phyloP scores from a whole-genome alignment of 2,888 invertebrate species.

The Hypomecis atomaria region DNA sequence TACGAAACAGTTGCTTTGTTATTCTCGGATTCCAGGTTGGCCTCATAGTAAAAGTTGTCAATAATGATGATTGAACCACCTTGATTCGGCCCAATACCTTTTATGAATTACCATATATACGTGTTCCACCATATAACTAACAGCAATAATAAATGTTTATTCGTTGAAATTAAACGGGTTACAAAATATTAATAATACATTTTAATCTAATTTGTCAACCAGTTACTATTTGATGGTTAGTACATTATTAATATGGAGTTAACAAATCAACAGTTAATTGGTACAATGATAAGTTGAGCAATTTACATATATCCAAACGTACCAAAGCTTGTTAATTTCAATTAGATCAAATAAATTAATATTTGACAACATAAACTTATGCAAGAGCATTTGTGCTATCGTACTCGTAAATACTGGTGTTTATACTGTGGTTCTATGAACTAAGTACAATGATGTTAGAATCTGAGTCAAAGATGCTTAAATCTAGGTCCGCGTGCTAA shows the following conservation, averaged over 20 bases:
- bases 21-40: too few species aligned
- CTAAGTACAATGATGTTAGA: slow-evolving; percentile 1
- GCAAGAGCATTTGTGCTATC: slow-evolving; percentile 10
- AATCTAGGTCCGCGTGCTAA: not conserved
- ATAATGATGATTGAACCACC: too few species aligned
- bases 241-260: not conserved
- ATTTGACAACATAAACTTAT: slow-evolving; percentile 6
- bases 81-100: too few species aligned
- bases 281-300: slow-evolving; percentile 7
- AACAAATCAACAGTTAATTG: slow-evolving; percentile 1
- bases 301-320: slow-evolving; percentile 12
- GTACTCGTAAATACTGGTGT: slow-evolving; percentile 16
- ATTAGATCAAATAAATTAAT: slow-evolving; percentile 23
- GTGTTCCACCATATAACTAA: too few species aligned
- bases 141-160: too few species aligned
- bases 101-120: too few species aligned
- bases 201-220: too few species aligned
- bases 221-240: too few species aligned
- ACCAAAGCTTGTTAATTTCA: slow-evolving; percentile 20
- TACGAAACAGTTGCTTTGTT: too few species aligned
- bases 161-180: too few species aligned
- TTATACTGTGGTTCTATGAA: slow-evolving; percentile 5
- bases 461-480: not conserved
- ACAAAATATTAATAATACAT: too few species aligned
- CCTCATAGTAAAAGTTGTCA: too few species aligned